Percentiles rank a stretch among this genome's conserved stretches.
Evolutionary conservation across 2,888 invertebrate species (phyloP).

Genomic region (Epirrhoe tristata): DNA sequence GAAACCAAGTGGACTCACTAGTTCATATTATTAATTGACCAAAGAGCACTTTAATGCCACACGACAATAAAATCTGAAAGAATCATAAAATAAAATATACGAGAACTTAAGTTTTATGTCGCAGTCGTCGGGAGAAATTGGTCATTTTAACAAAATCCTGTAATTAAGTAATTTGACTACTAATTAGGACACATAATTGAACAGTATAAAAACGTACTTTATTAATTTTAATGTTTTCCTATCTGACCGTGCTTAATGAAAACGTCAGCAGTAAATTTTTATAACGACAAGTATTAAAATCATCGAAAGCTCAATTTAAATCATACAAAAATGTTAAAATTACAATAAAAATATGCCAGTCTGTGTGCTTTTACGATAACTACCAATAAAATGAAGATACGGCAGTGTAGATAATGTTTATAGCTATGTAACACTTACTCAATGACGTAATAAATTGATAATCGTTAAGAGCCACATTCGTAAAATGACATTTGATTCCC

Average conservation of each 20-base stretch:
- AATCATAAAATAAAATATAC: conserved; percentile 45
- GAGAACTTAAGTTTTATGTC: conserved; percentile 37
- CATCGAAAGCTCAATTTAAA: conserved; percentile 26
- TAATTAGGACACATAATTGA: conserved; percentile 33
- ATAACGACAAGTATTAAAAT: conserved; percentile 16
- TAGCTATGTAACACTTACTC: conserved; percentile 50
- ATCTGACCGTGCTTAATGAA: conserved; percentile 22
- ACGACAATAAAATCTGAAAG: conserved; percentile 45
- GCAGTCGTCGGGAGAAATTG: conserved; percentile 26
- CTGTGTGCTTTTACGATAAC: conserved; percentile 43
- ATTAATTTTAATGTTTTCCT: conserved; percentile 32
- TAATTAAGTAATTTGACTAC: conserved; percentile 36
- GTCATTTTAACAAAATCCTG: conserved; percentile 31
- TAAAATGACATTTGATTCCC: conserved; percentile 81
- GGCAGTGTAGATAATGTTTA: conserved; percentile 52
- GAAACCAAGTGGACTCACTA: conserved; percentile 10
- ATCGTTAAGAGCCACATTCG: conserved; percentile 64
- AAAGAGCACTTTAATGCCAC: conserved; percentile 40
- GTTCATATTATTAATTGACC: conserved; percentile 44
- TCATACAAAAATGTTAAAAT: conserved; percentile 31
- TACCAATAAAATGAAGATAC: conserved; percentile 38
- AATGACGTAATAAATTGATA: conserved; percentile 61
- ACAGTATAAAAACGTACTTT: conserved; percentile 33
- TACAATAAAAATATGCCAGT: conserved; percentile 31
- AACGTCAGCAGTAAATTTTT: conserved; percentile 29